Base-by-base conservation (phyloP, 2,888 invertebrate genomes). In the Teleogryllus oceanicus region DNA sequence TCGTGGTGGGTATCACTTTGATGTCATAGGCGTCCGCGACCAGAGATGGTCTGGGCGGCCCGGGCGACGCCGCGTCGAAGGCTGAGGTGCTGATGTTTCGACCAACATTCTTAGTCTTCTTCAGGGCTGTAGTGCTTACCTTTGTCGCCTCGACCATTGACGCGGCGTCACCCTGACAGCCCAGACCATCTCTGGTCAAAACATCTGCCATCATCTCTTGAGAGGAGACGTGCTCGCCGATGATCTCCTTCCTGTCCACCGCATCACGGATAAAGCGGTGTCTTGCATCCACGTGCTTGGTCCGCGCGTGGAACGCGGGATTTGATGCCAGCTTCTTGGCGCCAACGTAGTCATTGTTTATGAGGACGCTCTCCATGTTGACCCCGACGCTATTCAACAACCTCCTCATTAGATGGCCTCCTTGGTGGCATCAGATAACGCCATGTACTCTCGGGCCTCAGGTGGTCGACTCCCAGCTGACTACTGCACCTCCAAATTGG, bases 201-300 rank as follows among this genome's bases (percentile, higher is more conserved):
- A 75, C n/a, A 21, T 75, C 75, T 20, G 75, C 75, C 78, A 21
- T 21, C 21, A 21, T 21, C 21, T 21, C 21, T 1, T 21, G 21
- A 21, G 21, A 21, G 21, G 21, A 21, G 21, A 21, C 13, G 24
- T 81, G 50, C 10, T 79, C 49, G n/a, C n/a, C n/a, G 8, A 11
- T 11, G 11, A 82, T 50, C n/a, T 78, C 13, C 18, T 75, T 78
- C 2, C 50, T 50, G 2, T 79, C 49, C 2, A 83, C 13, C 11
- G 78, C 78, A 1, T 80, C 80, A 18, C 81, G 79, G 16, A 81
- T 74, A 76, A 80, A 82, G 76, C 81, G 82, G 49, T 83, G 51
- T 11, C 80, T 49, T 3, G 81, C 74, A 74, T 81, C 81, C 5
- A 82, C 80, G 74, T 82, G 81, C 77, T 82, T 83, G 20, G 62